Conservation (phyloP, 2,888 invertebrate genomes). For the Mechanitis messenoides region DNA sequence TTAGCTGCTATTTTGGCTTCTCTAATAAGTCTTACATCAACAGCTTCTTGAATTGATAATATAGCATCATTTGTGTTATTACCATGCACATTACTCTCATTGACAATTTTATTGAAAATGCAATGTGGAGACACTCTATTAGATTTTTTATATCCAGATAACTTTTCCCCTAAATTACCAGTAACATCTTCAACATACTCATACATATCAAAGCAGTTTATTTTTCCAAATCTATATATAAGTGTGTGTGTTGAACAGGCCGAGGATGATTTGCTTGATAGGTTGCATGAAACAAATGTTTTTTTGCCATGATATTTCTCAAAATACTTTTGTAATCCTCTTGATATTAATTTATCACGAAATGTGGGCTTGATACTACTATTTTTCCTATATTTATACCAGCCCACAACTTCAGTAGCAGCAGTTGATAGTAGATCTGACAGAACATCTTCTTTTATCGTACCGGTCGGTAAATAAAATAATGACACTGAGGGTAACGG, state of each 20-base stretch:
- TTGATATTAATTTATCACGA: conserved; percentile 79
- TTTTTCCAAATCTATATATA: conserved; percentile 78
- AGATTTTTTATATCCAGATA: conserved; percentile 65
- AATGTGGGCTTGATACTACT: conserved; percentile 75
- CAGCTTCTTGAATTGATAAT: conserved; percentile 62
- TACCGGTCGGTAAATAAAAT: conserved; percentile 77
- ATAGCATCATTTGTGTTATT: conserved; percentile 63
- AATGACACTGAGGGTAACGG: conserved; percentile 76
- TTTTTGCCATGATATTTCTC: conserved; percentile 71
- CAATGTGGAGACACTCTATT: conserved; percentile 52
- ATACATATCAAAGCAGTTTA: conserved; percentile 72
- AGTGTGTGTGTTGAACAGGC: conserved; percentile 78
- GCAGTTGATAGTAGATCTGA: conserved; percentile 69
- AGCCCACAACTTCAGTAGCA: conserved; percentile 78
- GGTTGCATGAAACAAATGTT: conserved; percentile 78
- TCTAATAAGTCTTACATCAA: conserved; percentile 53
- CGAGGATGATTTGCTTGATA: conserved; percentile 72
- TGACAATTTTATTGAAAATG: conserved; percentile 63
- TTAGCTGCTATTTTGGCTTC: conserved; percentile 64
- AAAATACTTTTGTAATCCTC: conserved; percentile 77
- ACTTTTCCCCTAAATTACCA: conserved; percentile 71
- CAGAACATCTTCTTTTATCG: conserved; percentile 74
- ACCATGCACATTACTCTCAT: conserved; percentile 57
- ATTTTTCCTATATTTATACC: conserved; percentile 80
- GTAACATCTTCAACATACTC: conserved; percentile 74